Evolutionary conservation across 2,797 vertebrate genomes (phyloP).

Genomic region (Periophthalmus magnuspinnatus): DNA sequence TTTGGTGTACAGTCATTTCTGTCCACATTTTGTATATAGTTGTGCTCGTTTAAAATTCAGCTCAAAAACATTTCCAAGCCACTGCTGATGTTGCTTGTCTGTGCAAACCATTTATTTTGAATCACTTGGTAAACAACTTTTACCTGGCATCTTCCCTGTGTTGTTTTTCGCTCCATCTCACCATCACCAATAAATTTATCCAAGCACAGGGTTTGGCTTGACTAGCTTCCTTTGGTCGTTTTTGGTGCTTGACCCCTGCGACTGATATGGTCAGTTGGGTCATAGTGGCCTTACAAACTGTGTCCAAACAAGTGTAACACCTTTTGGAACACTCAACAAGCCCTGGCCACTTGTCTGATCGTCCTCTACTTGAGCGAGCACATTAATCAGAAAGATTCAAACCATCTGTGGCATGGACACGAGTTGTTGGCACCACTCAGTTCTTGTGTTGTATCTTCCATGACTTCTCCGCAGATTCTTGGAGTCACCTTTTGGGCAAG

Average conservation of each 20-base stretch:
- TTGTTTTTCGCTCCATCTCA: constrained; percentile 38
- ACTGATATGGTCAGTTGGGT: constrained; percentile 44
- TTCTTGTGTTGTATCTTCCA: constrained; percentile 57
- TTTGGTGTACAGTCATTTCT: too few species aligned
- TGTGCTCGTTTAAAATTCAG: too few species aligned
- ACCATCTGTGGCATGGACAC: constrained; percentile 79
- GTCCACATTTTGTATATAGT: too few species aligned
- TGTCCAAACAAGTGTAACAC: constrained; percentile 63
- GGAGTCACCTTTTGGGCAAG: constrained; percentile 65
- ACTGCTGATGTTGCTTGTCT: constrained; percentile 34
- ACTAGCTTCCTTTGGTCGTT: constrained; percentile 44
- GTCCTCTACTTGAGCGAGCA: constrained; percentile 64
- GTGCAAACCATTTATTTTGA: constrained; percentile 9
- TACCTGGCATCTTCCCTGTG: constrained; percentile 40
- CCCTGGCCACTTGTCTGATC: constrained; percentile 52
- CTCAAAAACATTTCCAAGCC: background rate
- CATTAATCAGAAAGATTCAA: constrained; percentile 80
- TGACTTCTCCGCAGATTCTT: constrained; percentile 70
- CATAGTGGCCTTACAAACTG: constrained; percentile 41
- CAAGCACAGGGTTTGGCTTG: constrained; percentile 28
- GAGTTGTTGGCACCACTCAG: constrained; percentile 70
- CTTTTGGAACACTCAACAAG: constrained; percentile 43
- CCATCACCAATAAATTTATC: constrained; percentile 42
- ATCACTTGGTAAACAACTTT: constrained; percentile 47
- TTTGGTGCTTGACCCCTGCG: constrained; percentile 46